phyloP scores from a whole-genome alignment of 2,797 vertebrate species.

The Sebastes diaconus region DNA sequence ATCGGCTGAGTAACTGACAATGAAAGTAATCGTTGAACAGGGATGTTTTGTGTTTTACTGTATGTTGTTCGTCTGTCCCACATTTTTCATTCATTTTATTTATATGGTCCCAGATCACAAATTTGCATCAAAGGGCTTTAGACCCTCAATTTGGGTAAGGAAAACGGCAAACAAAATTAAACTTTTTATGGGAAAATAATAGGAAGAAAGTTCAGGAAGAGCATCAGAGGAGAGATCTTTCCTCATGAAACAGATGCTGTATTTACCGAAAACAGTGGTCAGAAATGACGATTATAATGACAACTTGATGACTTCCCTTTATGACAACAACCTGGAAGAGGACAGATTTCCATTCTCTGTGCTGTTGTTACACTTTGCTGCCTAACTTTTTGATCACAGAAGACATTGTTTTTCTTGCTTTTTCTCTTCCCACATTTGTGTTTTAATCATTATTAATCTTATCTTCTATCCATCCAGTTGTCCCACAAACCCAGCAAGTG shows the following conservation, averaged over 20 bases:
- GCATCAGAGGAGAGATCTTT: background rate
- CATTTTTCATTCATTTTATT: background rate
- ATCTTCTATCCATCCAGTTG: constrained; percentile 59
- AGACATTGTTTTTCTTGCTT: background rate
- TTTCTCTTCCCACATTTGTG: background rate
- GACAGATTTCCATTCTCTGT: background rate
- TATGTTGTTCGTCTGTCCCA: background rate
- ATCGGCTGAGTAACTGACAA: background rate
- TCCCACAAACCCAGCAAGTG: constrained; percentile 81
- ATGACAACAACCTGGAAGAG: background rate
- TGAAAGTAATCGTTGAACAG: background rate
- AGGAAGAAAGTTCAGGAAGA: background rate
- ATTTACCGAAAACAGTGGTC: background rate
- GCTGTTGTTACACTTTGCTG: no score
- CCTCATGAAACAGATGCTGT: no score
- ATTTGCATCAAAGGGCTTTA: background rate
- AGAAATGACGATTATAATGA: background rate
- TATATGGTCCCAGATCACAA: background rate
- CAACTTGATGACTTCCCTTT: background rate
- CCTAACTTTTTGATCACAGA: background rate
- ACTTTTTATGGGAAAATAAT: background rate
- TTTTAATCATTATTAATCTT: background rate
- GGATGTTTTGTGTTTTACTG: background rate
- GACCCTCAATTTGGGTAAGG: no score
- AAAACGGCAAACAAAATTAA: background rate